Evolutionary conservation across 2,888 invertebrate species (phyloP).

Genomic region (Chymomyza procnemis): DNA sequence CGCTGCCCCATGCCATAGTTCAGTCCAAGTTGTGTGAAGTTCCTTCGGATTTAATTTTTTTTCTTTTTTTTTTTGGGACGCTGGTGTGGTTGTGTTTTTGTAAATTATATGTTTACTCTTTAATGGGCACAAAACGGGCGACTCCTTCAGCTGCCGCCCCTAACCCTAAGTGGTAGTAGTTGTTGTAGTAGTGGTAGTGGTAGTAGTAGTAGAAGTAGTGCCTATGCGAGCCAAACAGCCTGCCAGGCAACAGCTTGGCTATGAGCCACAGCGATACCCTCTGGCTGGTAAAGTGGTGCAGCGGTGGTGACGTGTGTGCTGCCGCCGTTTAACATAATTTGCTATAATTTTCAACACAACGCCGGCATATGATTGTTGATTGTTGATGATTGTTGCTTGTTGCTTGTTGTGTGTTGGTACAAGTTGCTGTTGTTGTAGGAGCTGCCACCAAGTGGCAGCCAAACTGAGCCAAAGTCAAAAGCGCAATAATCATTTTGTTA

Average conservation of each 20-base stretch:
- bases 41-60: background rate
- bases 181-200: too few species aligned
- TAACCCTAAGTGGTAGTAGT: background rate
- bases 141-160: background rate
- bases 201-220: too few species aligned
- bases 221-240: background rate
- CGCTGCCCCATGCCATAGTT: conserved; percentile 18
- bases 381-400: background rate
- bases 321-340: conserved; percentile 78
- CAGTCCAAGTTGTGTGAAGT: conserved; percentile 6
- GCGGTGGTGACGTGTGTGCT: conserved; percentile 29
- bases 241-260: too few species aligned
- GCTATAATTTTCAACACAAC: conserved; percentile 76
- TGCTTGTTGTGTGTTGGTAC: background rate
- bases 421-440: conserved; percentile 14
- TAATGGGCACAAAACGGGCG: conserved; percentile 42
- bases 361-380: conserved; percentile 26
- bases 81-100: background rate
- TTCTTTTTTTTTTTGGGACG: too few species aligned
- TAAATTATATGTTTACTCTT: conserved; percentile 58
- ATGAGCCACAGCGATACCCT: background rate
- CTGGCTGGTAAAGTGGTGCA: conserved; percentile 33
- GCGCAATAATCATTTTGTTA: conserved; percentile 70
- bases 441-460: conserved; percentile 54
- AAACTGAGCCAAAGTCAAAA: conserved; percentile 34